Conservation (phyloP, 2,888 invertebrate species). For the Lathronympha strigana region DNA sequence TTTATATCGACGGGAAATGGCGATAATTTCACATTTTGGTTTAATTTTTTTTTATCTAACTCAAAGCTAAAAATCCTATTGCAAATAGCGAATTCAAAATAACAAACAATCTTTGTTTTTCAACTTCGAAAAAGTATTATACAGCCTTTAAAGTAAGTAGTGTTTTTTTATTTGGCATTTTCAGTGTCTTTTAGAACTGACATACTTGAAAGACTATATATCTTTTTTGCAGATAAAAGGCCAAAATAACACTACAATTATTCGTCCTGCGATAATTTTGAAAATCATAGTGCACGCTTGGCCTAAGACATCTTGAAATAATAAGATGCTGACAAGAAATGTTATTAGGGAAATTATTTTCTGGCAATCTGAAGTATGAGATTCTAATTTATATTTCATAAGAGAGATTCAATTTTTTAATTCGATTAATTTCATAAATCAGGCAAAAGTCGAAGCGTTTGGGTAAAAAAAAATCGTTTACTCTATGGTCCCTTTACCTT, state of each 20-base stretch:
- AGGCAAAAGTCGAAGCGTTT: conserved; percentile 11
- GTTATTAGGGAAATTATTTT: neutral
- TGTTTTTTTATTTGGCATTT: neutral
- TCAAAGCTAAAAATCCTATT: no score
- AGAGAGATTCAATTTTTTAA: neutral
- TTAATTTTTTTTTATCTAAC: no score
- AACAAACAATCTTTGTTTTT: neutral
- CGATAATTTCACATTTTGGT: no score
- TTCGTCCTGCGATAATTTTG: no score
- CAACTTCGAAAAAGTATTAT: neutral
- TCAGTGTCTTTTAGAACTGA: neutral
- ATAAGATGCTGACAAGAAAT: no score
- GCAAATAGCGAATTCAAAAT: no score
- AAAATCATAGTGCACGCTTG: no score
- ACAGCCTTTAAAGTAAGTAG: conserved; percentile 16
- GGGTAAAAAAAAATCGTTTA: conserved; percentile 31
- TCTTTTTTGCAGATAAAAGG: neutral
- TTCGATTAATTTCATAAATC: neutral
- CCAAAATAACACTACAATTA: neutral
- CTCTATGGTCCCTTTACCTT: conserved; percentile 42
- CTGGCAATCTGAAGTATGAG: no score
- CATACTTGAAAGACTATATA: conserved; percentile 11
- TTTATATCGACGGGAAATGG: no score
- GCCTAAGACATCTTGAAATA: no score
- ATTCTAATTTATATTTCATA: neutral